Conservation (phyloP, 2,113 vertebrate genomes). For the Ancistrus triradiatus region DNA sequence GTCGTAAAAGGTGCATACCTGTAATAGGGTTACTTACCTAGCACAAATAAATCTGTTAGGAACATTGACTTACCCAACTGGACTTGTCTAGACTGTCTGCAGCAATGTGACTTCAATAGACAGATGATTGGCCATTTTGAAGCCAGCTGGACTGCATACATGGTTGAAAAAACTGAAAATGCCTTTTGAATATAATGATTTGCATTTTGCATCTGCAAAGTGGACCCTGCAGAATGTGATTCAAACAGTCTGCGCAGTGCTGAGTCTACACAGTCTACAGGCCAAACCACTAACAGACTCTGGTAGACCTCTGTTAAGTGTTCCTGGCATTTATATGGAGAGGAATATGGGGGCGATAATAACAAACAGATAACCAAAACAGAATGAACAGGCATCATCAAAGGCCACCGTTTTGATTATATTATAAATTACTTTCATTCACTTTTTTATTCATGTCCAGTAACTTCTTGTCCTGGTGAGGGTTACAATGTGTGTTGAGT, state of each 20-base stretch:
- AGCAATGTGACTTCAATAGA: neutral
- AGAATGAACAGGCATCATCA: no score
- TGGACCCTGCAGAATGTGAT: constrained; percentile 36
- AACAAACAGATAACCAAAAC: constrained; percentile 4
- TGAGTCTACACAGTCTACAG: constrained; percentile 39
- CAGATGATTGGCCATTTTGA: neutral
- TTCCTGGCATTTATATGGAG: neutral
- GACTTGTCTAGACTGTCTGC: neutral
- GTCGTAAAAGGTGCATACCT: no score
- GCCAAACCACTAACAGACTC: constrained; percentile 56
- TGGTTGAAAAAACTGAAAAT: constrained; percentile 24
- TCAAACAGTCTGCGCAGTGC: constrained; percentile 35
- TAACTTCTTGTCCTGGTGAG: no score
- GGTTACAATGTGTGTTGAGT: no score
- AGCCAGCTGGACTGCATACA: constrained; percentile 3
- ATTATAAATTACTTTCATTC: no score
- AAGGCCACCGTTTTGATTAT: no score
- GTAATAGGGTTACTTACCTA: no score
- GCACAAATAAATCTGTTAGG: no score
- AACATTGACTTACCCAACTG: constrained; percentile 13
- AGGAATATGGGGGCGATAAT: no score
- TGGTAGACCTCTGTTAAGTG: constrained; percentile 7
- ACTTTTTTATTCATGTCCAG: no score
- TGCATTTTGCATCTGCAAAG: constrained; percentile 25
- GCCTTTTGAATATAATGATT: constrained; percentile 26